A percentile compares a stretch with the other conserved stretches of the same genome.
phyloP scores from a whole-genome alignment of 37 sponge, comb jelly and placozoan species.

The Bolinopsis microptera region DNA sequence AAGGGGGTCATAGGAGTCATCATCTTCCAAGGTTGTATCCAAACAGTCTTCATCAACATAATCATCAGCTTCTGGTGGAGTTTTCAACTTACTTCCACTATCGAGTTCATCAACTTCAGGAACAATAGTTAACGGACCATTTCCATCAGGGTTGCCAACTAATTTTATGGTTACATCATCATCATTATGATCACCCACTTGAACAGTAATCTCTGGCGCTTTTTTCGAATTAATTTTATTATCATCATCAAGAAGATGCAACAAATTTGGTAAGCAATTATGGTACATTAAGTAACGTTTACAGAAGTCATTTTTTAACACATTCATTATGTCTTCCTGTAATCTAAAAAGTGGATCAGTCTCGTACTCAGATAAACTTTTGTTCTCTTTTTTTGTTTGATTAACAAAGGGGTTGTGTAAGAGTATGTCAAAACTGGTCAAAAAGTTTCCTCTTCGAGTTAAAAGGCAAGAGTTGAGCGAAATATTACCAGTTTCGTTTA shows the following conservation, averaged over 20 bases:
- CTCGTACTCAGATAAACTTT: background rate
- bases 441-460: conserved; percentile 2
- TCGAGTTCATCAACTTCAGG: background rate
- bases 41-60: background rate
- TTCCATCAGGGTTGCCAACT: background rate
- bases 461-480: conserved; percentile 25
- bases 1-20: background rate
- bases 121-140: background rate
- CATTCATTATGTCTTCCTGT: conserved; percentile 14
- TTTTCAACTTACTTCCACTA: background rate
- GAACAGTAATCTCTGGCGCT: background rate
- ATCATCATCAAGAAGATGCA: background rate
- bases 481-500: background rate
- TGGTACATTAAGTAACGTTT: conserved; percentile 13
- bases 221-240: background rate
- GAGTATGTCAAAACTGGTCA: conserved; percentile 31
- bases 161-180: background rate
- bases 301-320: conserved; percentile 43
- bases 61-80: background rate
- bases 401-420: conserved; percentile 41
- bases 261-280: conserved; percentile 11
- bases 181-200: no score
- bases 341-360: background rate
- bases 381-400: background rate
- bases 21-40: background rate